Percentiles rank a stretch among this genome's conserved stretches.
These are phyloP conservation scores for Leucophora obtusa DNA, from an alignment of 2,888 invertebrate species.

Conservation along the genomic window DNA sequence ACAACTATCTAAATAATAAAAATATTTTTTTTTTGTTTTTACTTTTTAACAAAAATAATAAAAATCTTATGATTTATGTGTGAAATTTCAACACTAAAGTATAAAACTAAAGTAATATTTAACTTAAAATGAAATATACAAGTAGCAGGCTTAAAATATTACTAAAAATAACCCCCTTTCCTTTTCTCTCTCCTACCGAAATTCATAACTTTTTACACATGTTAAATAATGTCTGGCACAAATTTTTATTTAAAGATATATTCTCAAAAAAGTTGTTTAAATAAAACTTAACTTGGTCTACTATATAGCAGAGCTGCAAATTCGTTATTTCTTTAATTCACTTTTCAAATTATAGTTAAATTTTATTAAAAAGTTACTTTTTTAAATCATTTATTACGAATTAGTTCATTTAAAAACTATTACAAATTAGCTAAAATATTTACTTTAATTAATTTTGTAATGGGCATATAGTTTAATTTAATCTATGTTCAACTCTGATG, in stretches of 20 bases:
- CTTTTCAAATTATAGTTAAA: too few relatives aligned
- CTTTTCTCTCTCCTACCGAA: background rate
- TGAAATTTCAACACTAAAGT: conserved; percentile 61
- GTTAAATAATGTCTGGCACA: conserved; percentile 61
- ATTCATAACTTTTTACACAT: conserved; percentile 55
- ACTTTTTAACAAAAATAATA: conserved; percentile 20
- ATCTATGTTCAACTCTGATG: too few relatives aligned
- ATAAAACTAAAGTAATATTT: conserved; percentile 61
- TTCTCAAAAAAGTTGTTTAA: conserved; percentile 25
- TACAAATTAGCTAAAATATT: too few relatives aligned
- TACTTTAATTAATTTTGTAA: too few relatives aligned
- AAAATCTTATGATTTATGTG: conserved; percentile 61
- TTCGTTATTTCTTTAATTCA: too few relatives aligned
- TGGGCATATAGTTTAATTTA: too few relatives aligned
- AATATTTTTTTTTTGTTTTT: conserved; percentile 14
- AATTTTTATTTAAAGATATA: conserved; percentile 60
- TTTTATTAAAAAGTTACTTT: too few relatives aligned
- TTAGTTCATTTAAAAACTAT: too few relatives aligned
- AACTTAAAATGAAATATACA: conserved; percentile 49
- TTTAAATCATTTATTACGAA: too few relatives aligned
- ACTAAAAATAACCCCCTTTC: background rate
- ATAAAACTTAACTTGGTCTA: conserved; percentile 29
- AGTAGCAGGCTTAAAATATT: conserved; percentile 56
- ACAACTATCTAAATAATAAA: conserved; percentile 35
- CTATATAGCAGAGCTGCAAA: background rate